These are phyloP conservation scores for Artemisiospiza belli DNA, from an alignment of 2,113 vertebrate genomes.

Conservation along the genomic window DNA sequence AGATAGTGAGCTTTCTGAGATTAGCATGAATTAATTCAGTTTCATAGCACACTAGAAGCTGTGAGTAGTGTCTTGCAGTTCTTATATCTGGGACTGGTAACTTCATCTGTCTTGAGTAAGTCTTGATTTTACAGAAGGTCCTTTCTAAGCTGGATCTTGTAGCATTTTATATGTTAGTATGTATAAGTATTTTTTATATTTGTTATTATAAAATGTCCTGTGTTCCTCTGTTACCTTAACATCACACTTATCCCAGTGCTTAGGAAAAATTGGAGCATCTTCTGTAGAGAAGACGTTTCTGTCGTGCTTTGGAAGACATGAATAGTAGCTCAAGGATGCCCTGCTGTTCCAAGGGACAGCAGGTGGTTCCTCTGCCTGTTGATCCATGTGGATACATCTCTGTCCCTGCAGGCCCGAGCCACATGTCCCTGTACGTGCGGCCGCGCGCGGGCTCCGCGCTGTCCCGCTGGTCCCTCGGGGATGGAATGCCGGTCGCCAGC, in stretches of 20 bases:
- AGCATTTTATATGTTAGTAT: not conserved
- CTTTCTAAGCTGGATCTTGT: not conserved
- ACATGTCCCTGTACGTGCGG: conserved; percentile 91
- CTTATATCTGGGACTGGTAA: not conserved
- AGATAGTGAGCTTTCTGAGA: not conserved
- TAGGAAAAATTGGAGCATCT: not conserved
- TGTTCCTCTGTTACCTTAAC: not conserved
- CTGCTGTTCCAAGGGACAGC: rapidly evolving
- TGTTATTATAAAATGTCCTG: not conserved
- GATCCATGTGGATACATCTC: not conserved
- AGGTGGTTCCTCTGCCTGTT: not conserved
- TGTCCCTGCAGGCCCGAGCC: conserved; percentile 84
- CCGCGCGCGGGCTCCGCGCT: conserved; percentile 78
- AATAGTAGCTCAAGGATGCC: rapidly evolving
- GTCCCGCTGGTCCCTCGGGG: conserved; percentile 88
- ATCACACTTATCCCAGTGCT: not conserved
- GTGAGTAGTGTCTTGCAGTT: not conserved
- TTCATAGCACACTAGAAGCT: not conserved
- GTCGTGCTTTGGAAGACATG: rapidly evolving
- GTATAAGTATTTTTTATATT: not conserved
- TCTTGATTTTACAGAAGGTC: not conserved
- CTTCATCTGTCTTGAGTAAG: not conserved
- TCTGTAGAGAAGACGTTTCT: not conserved
- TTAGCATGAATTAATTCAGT: not conserved
- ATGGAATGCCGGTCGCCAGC: conserved; percentile 81